Base-by-base conservation (phyloP, 2,888 invertebrate species). In the Melanotus villosus region DNA sequence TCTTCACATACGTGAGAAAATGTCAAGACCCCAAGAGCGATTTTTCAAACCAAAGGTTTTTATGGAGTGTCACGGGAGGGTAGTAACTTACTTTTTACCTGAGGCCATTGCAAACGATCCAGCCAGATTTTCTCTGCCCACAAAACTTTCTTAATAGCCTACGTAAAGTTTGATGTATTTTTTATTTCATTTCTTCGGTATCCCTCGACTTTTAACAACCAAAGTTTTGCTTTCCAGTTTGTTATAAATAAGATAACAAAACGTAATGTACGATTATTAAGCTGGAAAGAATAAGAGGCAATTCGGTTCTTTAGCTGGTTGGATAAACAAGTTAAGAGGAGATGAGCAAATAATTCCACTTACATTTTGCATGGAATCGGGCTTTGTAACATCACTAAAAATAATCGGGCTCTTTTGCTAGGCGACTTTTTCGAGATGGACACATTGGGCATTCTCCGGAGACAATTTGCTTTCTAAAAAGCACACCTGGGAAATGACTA, bases 401-500 rank as follows among this genome's bases (percentile, higher is more conserved):
- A 23, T 62, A 62, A 62, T 52, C 19, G 62, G 45, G n/a, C 18
- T 50, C 14, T 21, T 62, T 60, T 47, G 34, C 34, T 52, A 23
- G 52, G 50, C 47, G 47, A 62, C 62, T 36, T 62, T 52, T 52
- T 52, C 36, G 38, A 43, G 43, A 52, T 50, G 50, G 62, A 52
- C 45, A 45, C 21, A 30, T 52, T 36, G 34, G 19, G 18, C 10
- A 50, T 41, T 26, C 62, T 52, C 62, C 3, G 18, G 62, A 52
- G 62, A 50, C 52, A 52, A 62, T 62, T 62, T 62, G 36, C 34
- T 47, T 62, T 36, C 30, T 52, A 50, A 52, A 62, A 32, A 16
- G 62, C 52, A 38, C 62, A 62, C 62, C 52, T 62, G 62, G 62
- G 62, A 62, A 62, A 62, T 62, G 62, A 62, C 62, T 62, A 62